Base-by-base conservation (phyloP, 2,888 invertebrate species). In the Stenolophus ochropezus region DNA sequence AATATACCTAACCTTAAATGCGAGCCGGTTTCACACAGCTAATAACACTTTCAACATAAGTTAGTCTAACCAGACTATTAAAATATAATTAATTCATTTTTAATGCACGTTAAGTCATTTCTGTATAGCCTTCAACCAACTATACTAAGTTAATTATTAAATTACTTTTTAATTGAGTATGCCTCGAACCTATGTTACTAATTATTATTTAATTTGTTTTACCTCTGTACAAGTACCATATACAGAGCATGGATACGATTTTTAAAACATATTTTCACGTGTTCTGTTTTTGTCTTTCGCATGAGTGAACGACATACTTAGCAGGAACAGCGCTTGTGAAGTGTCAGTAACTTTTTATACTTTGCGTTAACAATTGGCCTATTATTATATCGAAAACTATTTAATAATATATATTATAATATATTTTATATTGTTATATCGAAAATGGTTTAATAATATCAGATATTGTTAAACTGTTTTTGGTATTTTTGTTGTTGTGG, bases 121-220 rank as follows among this genome's bases (percentile, higher is more conserved):
- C 75, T 25, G 53, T 56, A 78, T 78, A 78, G 78, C 78, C 78
- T 78, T 78, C 78, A 65, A 23, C 20, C 42, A 16, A 42, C 33
- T 42, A 78, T 78, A 65, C 65, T 6, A 42, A 56, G 49, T 78
- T 61, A 78, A 78, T 78, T 78, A 78, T 65, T 78, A 65, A 78
- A 78, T 78, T 78, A 78, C 65, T 16, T 78, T 78, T 78, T 78
- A 78, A 78, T 78, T 78, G 78, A 18, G 65, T 65, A 65, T 51
- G 65, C 65, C 78, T 65, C 65, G 25, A 58, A 78, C 18, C 21
- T n/a, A 25, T 53, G 49, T 69, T 77, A 78, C 65, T 78, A 78
- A 78, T 78, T 65, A 78, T 78, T 78, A 78, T 78, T 78, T 78
- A 78, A 78, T 78, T 78, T 78, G 65, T 78, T 78, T 21, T 14